Evolutionary conservation across 2,113 vertebrate species (phyloP), one percentile per base, ranked within the genome.

Genomic region (Forbesichthys agassizii): DNA sequence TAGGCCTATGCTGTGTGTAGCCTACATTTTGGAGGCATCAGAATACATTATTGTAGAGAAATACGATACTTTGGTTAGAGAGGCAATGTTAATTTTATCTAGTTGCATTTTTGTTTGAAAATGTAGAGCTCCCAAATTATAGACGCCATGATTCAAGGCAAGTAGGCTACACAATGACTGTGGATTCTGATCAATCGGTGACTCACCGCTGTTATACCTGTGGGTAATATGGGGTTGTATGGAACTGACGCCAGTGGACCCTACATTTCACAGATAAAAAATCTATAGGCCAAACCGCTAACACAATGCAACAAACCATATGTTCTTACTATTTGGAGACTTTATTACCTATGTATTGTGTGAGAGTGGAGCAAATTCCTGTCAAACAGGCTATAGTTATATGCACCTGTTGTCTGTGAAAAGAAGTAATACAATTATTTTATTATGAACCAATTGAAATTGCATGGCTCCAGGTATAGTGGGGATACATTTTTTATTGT

Each of bases 21-120:
- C 49, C 10, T 14, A 52, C 49, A 52, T 14, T 42, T 42, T 6
- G 36, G 36, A 42, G 6, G 36, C 36, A 42, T 42, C 36, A 52
- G 49, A 52, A 14, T 52, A 18, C 5, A 18, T 16, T n/a, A 1
- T 18, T 55, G 53, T 3, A n/a, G n/a, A 16, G 9, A 18, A 9
- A 18, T 3, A 16, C n/a, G 53, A 3, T 5, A 55, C 16, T 0
- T 55, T 1, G 33, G 64, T 16, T 13, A 12, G 46, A 60, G 55
- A 56, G 42, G 14, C 56, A 46, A 20, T 33, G 48, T 64, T 76
- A 76, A 86, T 78, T 82, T 75, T 58, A 61, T 62, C 58, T n/a
- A n/a, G n/a, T n/a, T 73, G 65, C 16, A 69, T 71, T 77, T 81
- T 81, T 82, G 61, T 74, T 52, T 76, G 82, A 83, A 83, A 88